Conservation (phyloP, 2,888 invertebrate species). For the Vesta saturnalis region DNA sequence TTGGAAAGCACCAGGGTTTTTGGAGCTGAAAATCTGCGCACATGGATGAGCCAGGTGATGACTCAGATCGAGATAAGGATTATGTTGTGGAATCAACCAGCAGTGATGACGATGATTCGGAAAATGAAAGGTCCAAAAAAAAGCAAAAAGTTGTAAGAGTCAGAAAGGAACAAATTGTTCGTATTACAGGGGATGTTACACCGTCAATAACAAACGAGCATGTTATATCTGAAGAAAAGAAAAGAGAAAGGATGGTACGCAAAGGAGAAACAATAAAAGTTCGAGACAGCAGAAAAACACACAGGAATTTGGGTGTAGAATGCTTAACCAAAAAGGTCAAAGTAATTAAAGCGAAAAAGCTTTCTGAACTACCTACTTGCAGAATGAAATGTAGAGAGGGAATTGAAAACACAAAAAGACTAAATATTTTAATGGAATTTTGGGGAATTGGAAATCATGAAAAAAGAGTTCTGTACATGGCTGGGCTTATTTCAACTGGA, state of each 20-base stretch:
- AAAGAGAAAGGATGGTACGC: not conserved
- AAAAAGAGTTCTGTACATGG: conserved; percentile 5
- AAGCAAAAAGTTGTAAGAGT: no score
- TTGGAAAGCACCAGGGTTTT: no score
- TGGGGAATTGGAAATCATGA: conserved; percentile 4
- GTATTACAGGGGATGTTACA: no score
- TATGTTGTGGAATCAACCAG: no score
- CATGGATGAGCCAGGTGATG: no score
- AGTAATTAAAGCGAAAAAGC: not conserved
- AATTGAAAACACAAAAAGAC: not conserved
- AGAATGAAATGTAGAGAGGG: not conserved
- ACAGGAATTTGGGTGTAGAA: not conserved
- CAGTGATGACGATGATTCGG: no score
- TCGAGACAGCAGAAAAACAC: not conserved
- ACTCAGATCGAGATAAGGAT: no score
- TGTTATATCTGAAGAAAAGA: not conserved
- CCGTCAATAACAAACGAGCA: no score
- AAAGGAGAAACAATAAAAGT: conserved; percentile 7
- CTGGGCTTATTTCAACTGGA: not conserved
- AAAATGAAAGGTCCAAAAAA: no score
- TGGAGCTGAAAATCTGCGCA: no score
- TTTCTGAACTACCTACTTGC: not conserved
- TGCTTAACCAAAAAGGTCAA: not conserved
- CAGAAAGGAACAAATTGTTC: no score
- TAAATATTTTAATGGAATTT: not conserved